phyloP scores from a whole-genome alignment of 2,797 vertebrate genomes.

The Rhinichthys osculus region DNA sequence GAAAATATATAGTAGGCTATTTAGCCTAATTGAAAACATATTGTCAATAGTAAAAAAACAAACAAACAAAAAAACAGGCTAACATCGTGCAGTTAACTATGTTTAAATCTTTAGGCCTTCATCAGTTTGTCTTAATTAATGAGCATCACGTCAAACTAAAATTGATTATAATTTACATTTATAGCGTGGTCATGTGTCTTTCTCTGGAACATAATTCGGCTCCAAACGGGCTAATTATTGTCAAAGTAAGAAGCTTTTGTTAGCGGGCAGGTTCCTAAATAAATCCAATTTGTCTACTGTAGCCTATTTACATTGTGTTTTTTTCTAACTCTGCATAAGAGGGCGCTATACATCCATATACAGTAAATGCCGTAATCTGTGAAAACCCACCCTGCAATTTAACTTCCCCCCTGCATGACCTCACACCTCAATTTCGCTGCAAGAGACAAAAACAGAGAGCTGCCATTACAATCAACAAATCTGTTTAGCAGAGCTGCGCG shows the following conservation, averaged over 20 bases:
- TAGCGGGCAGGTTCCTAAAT: neutral
- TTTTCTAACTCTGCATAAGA: slow-evolving; percentile 71
- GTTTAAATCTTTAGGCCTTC: too few relatives aligned
- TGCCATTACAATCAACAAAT: neutral
- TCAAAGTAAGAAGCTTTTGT: slow-evolving; percentile 10
- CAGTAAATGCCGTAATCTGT: slow-evolving; percentile 10
- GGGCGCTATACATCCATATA: slow-evolving; percentile 64
- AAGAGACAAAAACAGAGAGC: neutral
- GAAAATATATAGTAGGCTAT: neutral
- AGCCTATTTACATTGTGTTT: slow-evolving; percentile 60
- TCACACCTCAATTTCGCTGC: neutral
- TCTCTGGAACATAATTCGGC: neutral
- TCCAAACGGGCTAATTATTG: neutral
- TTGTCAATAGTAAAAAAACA: neutral
- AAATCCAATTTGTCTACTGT: neutral
- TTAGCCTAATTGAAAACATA: neutral
- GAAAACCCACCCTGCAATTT: slow-evolving; percentile 47
- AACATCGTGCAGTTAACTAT: too few relatives aligned
- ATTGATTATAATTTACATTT: neutral
- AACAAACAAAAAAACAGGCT: too few relatives aligned
- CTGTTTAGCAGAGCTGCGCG: too few relatives aligned
- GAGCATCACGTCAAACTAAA: too few relatives aligned
- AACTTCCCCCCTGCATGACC: slow-evolving; percentile 48
- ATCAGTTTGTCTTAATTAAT: too few relatives aligned
- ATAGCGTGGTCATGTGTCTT: neutral